Evolutionary conservation across 1,140 invertebrate genomes (phyloP), one percentile per base, ranked within the genome.

Genomic region (Trypoxylus dichotomus): DNA sequence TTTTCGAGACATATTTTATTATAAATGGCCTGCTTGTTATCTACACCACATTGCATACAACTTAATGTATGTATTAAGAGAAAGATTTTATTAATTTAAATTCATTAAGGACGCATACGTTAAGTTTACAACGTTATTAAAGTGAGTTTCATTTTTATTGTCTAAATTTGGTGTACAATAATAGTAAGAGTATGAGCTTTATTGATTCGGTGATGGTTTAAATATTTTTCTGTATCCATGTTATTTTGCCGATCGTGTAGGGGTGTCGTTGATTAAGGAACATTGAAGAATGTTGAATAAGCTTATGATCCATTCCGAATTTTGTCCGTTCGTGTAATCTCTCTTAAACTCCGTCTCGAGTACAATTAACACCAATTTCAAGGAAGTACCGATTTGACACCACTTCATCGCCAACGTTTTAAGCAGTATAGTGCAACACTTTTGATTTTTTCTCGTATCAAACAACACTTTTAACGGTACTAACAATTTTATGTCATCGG

Each of bases 401-500:
- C 85, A 86, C 78, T 86, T 86, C 75, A 86, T 76, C 5, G 83
- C 82, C 6, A 86, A 73, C 72, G 83, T 80, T 71, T 81, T 58
- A 72, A 85, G 77, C 6, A 42, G 43, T 15, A 84, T 76, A 21
- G 75, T 78, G 68, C 83, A 85, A 8, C 78, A 77, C 43, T 82
- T 84, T 47, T 82, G 54, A 11, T 80, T 19, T 0, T 81, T 80
- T 11, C 82, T 78, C 8, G 77, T 79, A 10, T 77, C 73, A 24
- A 86, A 76, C 8, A 78, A 72, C 1, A 86, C 82, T 11, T 79
- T 78, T 71, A 84, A 79, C 6, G 85, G 85, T 24, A 86, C 82
- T 42, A 86, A 79, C n/a, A 86, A 81, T 80, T 86, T 86, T 15
- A 86, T 86, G 75, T 86, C 85, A 21, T 82, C 78, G 0, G 84